Evolutionary conservation across 1,140 invertebrate genomes (phyloP).

Genomic region (Campoletis sonorensis): DNA sequence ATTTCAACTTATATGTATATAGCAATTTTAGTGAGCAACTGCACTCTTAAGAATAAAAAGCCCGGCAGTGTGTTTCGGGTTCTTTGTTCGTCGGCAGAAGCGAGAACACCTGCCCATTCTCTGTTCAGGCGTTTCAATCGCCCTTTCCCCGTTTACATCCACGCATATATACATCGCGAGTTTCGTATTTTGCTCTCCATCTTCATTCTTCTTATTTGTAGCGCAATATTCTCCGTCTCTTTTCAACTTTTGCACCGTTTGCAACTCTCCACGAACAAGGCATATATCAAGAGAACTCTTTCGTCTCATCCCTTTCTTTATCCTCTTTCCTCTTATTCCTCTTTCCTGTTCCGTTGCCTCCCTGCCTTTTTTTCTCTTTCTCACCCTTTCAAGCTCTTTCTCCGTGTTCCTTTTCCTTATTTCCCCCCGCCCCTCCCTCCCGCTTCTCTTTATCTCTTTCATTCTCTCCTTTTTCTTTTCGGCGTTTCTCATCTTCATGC

Average conservation of each 20-base stretch:
- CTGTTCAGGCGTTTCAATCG: conserved; percentile 37
- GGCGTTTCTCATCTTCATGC: not conserved
- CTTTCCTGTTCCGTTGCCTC: not conserved
- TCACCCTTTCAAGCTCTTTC: no score
- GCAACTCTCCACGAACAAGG: conserved; percentile 1
- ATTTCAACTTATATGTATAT: not conserved
- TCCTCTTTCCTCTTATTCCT: not conserved
- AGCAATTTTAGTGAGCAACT: not conserved
- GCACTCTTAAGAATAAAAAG: conserved; percentile 24
- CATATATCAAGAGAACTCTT: not conserved
- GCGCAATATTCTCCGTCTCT: not conserved
- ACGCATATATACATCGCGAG: no score
- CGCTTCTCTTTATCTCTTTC: no score
- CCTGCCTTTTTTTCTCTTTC: no score
- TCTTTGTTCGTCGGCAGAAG: conserved; percentile 57
- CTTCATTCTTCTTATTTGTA: not conserved
- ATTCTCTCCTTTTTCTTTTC: no score
- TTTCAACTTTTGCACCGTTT: not conserved
- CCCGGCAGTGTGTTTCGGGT: conserved; percentile 37
- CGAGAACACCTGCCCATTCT: conserved; percentile 57
- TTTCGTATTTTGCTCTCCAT: not conserved
- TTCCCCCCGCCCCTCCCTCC: no score
- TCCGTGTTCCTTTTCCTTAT: no score
- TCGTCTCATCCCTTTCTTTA: not conserved
- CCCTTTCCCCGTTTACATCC: not conserved